Evolutionary conservation across 2,113 vertebrate genomes (phyloP), one percentile per base, ranked within the genome.

Genomic region (Leucosticte australis): DNA sequence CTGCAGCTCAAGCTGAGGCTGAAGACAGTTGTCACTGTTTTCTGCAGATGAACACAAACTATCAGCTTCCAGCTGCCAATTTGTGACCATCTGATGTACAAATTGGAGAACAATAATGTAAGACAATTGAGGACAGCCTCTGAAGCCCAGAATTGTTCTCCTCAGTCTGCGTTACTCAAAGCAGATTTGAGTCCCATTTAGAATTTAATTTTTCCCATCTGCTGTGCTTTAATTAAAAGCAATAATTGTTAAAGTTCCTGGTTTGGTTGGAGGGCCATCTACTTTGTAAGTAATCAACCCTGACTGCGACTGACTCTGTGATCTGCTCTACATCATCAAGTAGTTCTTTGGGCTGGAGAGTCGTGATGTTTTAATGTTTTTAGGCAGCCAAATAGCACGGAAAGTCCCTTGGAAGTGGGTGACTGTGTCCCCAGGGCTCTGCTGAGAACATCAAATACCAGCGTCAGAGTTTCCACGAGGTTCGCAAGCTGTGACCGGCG

Each of bases 201-300:
- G 77, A 82, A 80, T 73, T 64, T 95, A 94, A 90, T 95, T 91
- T 94, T 94, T 96, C 79, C 92, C 95, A 90, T 95, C 86, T 95
- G 92, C 62, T 65, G 28, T 49, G 46, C 83, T 93, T 92, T 90
- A 88, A 94, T 93, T 90, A 86, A 83, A 94, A 95, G 83, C 87
- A 83, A 62, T 92, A 73, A 91, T 71, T 89, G 94, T 81, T 70
- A 13, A 90, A 89, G 70, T 71, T 89, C 52, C 78, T 56, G 12
- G 30, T 83, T 89, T 56, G 57, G 26, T 57, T 87, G 67, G 28
- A 92, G 18, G 3, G 0, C 17, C 60, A 44, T 81, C 77, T 84
- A 7, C 73, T 50, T 93, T 68, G 49, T 65, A 68, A 88, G 46
- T 76, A 90, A 92, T 64, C 73, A 86, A 4, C 46, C 49, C 80